Percentiles rank a stretch among this genome's conserved stretches.
Conservation (phyloP, 2,797 vertebrate genomes). For the Anguilla marmorata region DNA sequence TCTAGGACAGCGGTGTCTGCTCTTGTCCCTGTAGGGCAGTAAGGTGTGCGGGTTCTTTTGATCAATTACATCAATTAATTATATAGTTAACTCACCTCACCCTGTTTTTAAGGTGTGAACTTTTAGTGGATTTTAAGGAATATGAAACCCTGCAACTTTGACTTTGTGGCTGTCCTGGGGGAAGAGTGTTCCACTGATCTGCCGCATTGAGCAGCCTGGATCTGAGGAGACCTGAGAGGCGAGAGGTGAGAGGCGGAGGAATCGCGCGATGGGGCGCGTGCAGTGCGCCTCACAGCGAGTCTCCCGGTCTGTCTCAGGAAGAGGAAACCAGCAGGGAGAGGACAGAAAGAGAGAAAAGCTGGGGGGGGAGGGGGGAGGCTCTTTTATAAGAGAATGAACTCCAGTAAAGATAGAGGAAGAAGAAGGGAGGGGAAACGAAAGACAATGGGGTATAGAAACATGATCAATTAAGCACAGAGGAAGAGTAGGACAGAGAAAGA, state of each 20-base stretch:
- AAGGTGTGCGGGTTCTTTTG: no score
- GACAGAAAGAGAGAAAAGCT: background rate
- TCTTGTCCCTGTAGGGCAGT: no score
- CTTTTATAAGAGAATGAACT: background rate
- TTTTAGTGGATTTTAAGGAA: no score
- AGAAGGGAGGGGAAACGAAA: background rate
- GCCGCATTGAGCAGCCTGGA: background rate
- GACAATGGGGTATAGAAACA: background rate
- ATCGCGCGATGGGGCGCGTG: background rate
- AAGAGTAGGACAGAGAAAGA: background rate
- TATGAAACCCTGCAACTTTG: no score
- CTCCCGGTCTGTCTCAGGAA: background rate
- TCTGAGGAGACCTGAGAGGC: background rate
- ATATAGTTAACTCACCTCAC: no score
- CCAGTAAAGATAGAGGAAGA: background rate
- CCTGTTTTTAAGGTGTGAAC: no score
- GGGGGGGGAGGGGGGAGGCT: background rate
- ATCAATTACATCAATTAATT: no score
- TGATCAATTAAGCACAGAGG: background rate
- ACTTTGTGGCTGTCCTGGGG: no score
- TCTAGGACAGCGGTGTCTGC: no score
- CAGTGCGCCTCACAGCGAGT: background rate
- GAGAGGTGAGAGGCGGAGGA: background rate
- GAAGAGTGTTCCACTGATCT: no score
- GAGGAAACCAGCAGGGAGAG: background rate